These are phyloP conservation scores for Oncopodura yosiiana DNA, from an alignment of 1,140 invertebrate species.

Conservation along the genomic window DNA sequence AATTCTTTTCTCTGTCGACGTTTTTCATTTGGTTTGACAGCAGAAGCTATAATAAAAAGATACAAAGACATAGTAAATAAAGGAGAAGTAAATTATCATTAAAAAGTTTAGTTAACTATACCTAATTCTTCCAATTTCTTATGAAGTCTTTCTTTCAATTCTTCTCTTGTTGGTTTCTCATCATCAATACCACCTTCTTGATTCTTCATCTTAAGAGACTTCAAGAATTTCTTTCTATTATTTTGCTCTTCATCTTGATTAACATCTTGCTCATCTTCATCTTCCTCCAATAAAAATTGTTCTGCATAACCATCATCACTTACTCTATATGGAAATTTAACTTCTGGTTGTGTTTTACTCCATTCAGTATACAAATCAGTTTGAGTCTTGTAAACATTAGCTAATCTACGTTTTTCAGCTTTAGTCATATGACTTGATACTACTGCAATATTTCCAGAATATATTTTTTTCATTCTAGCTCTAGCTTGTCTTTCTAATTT, in stretches of 20 bases:
- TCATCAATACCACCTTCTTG: not conserved
- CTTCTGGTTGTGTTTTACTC: constrained; percentile 8
- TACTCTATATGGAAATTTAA: not conserved
- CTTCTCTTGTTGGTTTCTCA: not conserved
- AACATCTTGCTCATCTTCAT: constrained; percentile 14
- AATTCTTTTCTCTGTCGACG: constrained; percentile 6
- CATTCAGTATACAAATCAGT: not conserved
- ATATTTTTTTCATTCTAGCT: not conserved
- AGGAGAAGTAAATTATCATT: not conserved
- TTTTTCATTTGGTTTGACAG: not conserved
- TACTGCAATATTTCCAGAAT: constrained; percentile 2
- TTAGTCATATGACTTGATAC: not conserved
- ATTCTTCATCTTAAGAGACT: no score
- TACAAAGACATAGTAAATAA: no score
- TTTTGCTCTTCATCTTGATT: not conserved
- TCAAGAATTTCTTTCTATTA: no score
- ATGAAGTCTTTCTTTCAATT: constrained; percentile 8
- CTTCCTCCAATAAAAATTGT: constrained; percentile 20
- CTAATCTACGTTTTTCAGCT: not conserved
- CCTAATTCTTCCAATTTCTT: constrained; percentile 6
- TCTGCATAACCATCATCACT: constrained; percentile 20
- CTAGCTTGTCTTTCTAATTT: constrained; percentile 1
- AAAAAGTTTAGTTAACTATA: not conserved
- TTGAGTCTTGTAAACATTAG: not conserved
- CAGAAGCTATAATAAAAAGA: no score